A percentile compares a stretch with the other conserved stretches of the same genome.
Conservation (phyloP, 2,797 vertebrate genomes). For the Enteromius mattozi region DNA sequence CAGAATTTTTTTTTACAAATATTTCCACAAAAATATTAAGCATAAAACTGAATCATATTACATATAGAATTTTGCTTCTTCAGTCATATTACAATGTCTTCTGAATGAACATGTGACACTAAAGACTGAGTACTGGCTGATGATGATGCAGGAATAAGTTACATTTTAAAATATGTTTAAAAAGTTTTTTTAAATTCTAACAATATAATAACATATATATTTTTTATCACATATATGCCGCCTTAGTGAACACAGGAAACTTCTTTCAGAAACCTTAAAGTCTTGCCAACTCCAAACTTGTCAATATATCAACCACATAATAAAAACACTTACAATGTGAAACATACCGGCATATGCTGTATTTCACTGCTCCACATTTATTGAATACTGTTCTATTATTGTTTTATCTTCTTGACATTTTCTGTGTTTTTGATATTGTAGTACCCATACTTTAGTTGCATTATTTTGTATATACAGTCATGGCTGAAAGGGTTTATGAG, state of each 20-base stretch:
- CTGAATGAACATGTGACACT: background rate
- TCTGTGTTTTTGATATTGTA: background rate
- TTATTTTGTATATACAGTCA: background rate
- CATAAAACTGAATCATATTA: background rate
- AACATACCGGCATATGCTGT: background rate
- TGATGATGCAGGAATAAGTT: background rate
- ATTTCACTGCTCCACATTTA: background rate
- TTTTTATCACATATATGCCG: background rate
- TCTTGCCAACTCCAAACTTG: too few species aligned
- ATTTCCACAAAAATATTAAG: too few species aligned
- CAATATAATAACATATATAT: background rate
- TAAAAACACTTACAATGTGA: too few species aligned
- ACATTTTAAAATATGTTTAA: background rate
- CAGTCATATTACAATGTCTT: background rate
- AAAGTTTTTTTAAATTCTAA: background rate
- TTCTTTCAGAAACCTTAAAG: background rate
- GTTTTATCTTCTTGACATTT: background rate
- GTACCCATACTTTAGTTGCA: background rate
- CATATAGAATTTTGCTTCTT: background rate
- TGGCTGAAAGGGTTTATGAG: background rate
- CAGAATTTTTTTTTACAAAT: too few species aligned
- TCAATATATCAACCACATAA: too few species aligned
- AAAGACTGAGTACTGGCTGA: background rate
- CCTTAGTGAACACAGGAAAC: background rate
- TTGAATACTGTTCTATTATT: background rate